Evolutionary conservation across 2,113 vertebrate species (phyloP).

Genomic region (Emydocephalus ijimae): DNA sequence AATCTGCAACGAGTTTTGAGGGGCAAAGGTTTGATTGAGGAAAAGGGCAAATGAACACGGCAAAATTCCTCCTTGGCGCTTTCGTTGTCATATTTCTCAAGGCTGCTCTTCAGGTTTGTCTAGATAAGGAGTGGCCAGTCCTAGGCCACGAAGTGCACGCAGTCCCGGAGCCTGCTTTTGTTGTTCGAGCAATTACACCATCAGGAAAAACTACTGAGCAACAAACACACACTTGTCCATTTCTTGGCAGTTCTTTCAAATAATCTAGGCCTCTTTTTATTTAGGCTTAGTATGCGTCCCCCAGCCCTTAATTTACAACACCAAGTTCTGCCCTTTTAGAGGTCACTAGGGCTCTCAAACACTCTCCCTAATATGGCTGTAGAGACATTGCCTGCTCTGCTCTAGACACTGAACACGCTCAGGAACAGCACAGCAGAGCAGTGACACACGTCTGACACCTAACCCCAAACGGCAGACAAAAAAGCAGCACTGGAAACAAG

Average conservation of each 20-base stretch:
- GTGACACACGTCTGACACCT: neutral
- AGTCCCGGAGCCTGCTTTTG: neutral
- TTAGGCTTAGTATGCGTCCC: neutral
- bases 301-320: neutral
- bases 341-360: neutral
- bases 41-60: neutral
- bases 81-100: neutral
- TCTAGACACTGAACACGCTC: neutral
- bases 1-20: neutral
- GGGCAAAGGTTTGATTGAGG: neutral
- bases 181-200: neutral
- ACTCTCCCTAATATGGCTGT: neutral
- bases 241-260: neutral
- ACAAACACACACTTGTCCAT: neutral
- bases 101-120: neutral
- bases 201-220: neutral
- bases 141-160: neutral
- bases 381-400: neutral
- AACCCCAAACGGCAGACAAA: neutral
- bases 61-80: neutral
- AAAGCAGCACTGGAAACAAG: neutral
- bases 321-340: neutral
- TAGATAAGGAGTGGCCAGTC: neutral
- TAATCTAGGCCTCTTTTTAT: neutral
- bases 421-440: neutral